These are phyloP conservation scores for Aphelenchoides fujianensis DNA, from an alignment of 1,140 invertebrate species.

Conservation along the genomic window DNA sequence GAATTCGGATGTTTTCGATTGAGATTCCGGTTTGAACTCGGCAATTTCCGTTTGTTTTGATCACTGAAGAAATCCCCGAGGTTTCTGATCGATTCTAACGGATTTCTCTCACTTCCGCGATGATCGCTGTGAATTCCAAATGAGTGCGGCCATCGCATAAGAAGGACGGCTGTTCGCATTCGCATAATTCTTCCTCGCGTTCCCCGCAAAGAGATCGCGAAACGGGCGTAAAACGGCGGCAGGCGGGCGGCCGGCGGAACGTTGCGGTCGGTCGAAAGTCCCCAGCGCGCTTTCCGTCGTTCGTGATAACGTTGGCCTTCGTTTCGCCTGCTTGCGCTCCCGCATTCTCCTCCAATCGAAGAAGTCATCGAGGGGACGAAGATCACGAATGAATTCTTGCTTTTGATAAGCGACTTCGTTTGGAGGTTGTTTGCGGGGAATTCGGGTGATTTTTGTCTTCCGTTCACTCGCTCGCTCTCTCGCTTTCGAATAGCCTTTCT, in stretches of 20 bases:
- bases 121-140: too few relatives aligned
- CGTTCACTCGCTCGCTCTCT: neutral
- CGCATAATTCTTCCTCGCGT: neutral
- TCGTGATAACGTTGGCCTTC: too few relatives aligned
- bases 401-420: too few relatives aligned
- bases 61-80: neutral
- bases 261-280: neutral
- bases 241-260: neutral
- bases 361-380: neutral
- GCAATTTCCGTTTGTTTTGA: neutral
- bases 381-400: too few relatives aligned
- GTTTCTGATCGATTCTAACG: neutral
- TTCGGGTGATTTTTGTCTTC: neutral
- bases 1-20: neutral
- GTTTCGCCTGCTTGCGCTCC: too few relatives aligned
- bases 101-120: too few relatives aligned
- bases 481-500: neutral
- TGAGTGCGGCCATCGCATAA: neutral
- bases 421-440: neutral
- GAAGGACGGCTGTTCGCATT: neutral
- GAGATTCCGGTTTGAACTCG: too few relatives aligned
- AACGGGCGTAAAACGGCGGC: too few relatives aligned
- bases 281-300: too few relatives aligned
- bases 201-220: too few relatives aligned
- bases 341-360: neutral